Base-by-base conservation (phyloP, 2,888 invertebrate genomes). In the Orthosia gothica region DNA sequence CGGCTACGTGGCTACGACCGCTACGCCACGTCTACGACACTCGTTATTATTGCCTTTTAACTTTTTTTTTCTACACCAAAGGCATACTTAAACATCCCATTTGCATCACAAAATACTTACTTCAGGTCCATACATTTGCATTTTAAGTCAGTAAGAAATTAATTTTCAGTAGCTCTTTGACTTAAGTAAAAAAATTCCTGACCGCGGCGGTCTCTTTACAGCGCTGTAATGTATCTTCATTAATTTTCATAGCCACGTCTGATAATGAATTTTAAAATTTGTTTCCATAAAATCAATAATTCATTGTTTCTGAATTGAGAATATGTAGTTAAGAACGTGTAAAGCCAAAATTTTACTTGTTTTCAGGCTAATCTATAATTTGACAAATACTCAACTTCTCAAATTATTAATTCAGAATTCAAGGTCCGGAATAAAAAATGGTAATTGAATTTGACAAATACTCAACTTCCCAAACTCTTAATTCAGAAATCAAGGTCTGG, bases 101-200 rank as follows among this genome's bases (percentile, higher is more conserved):
- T 89, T 83, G 84, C 84, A 89, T 89, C 45, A 83, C 87, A 89
- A 89, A 79, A 87, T 84, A 83, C 74, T 71, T 74, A 87, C 81
- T 83, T 74, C 52, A 76, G 64, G 61, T 75, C 79, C 79, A 81
- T 82, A 77, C 20, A 88, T 88, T 89, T 76, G 77, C 83, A 87
- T 88, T 87, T 87, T 80, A 87, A 86, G 72, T 79, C 67, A 55
- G 69, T 63, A 71, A 78, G 74, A 78, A 83, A 86, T 87, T 88
- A 86, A 88, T 85, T 84, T 82, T 82, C 57, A 73, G 73, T 68
- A 26, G 59, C 77, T 68, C 66, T 78, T 79, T 66, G 58, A 76
- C 63, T 70, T 52, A 79, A 82, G 69, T 69, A 11, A 20, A 54
- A 62, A 69, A 75, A 59, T 12, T 49, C 9, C 11, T 71, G n/a